Conservation (phyloP, 2,797 vertebrate species). For the Sylvilagus floridanus region DNA sequence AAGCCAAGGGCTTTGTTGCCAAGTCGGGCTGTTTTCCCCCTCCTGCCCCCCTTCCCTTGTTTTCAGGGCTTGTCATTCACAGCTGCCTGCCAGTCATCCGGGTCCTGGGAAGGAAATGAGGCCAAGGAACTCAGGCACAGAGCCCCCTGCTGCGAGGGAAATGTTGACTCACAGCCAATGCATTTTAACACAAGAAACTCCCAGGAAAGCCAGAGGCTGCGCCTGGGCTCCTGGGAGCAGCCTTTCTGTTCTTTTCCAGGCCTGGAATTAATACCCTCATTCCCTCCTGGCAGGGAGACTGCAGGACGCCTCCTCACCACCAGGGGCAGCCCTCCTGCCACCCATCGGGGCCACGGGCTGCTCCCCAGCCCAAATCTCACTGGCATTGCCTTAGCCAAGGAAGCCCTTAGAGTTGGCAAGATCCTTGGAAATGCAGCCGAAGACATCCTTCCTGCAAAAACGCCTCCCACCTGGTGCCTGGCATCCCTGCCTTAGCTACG, state of each 20-base stretch:
- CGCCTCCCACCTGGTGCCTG: not conserved
- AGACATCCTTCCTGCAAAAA: not conserved
- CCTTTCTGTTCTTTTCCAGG: slow-evolving; percentile 17
- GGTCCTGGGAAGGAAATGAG: slow-evolving; percentile 81
- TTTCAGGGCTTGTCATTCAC: slow-evolving; percentile 76
- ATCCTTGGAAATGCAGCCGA: slow-evolving; percentile 31
- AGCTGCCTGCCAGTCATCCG: slow-evolving; percentile 76
- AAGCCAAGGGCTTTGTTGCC: slow-evolving; percentile 64
- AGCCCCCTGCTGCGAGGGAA: slow-evolving; percentile 78
- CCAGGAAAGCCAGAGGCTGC: slow-evolving; percentile 64
- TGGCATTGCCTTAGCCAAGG: not conserved
- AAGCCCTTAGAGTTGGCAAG: not conserved
- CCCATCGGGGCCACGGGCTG: fast-evolving
- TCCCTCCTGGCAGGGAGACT: slow-evolving; percentile 45
- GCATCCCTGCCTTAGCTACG: not conserved
- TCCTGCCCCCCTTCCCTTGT: slow-evolving; percentile 17
- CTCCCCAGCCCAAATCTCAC: not conserved
- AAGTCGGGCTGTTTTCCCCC: slow-evolving; percentile 2
- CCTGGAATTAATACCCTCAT: slow-evolving; percentile 67
- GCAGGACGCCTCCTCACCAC: not conserved
- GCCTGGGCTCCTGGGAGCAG: slow-evolving; percentile 17
- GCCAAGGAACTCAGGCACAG: slow-evolving; percentile 74
- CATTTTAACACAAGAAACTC: slow-evolving; percentile 81
- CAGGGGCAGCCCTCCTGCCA: not conserved
- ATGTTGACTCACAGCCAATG: slow-evolving; percentile 84